Base-by-base conservation (phyloP, 2,888 invertebrate genomes). In the Halictus ligatus region DNA sequence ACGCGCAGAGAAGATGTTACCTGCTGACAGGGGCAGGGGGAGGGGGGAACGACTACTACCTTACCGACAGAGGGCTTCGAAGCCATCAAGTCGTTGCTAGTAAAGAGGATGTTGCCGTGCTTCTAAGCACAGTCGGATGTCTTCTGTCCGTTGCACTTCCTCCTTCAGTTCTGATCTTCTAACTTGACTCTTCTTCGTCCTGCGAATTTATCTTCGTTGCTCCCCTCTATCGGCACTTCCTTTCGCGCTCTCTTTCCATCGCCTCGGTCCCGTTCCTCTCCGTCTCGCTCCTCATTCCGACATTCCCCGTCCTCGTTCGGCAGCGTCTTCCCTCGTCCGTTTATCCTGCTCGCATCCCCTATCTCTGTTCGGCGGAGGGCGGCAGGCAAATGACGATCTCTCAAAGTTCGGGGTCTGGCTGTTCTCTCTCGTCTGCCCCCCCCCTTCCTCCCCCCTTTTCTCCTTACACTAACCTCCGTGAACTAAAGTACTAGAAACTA, bases 401-500 rank as follows among this genome's bases (percentile, higher is more conserved):
- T 72, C 74, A 85, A 86, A 86, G 78, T 84, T 80, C 60, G 80
- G 54, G 67, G 18, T 35, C 35, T 13, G 35, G 54, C 46, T 72
- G 73, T 81, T 82, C 84, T 69, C 10, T 3, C 67, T 15, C 29
- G 1, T 2, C 29, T n/a, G n/a, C 2, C 35, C 7, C 4, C 25
- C 0, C 25, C 29, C 48, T 10, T 35, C 35, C 4, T 35, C 35
- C 0, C 79, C 77, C 72, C 58, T 54, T 75, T 82, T 71, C 80
- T 75, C 79, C 82, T 80, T 72, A 74, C 78, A 58, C 76, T 74
- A 84, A 80, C 85, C 81, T 72, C 54, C 54, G 64, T 10, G 77
- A 91, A 90, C 87, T 85, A 86, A 89, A 86, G 86, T 90, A 88
- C 84, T 87, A 82, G 89, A 84, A 89, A 92, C 89, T 88, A 90